Evolutionary conservation across 1,140 invertebrate genomes (phyloP).

Genomic region (Drosophila nebulosa): DNA sequence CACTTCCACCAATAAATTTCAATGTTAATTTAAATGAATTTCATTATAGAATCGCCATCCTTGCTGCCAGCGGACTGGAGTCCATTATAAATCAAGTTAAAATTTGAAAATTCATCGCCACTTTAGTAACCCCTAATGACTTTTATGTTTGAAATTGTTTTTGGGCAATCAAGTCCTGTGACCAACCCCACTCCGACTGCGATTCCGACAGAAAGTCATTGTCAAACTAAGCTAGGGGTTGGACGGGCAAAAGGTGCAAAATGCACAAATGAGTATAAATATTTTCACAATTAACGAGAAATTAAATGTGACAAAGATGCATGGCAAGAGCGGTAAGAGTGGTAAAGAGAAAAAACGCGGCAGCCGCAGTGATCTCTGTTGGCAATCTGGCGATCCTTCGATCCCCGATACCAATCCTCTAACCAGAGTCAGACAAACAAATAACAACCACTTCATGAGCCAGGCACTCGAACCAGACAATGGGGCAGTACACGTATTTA

Average conservation of each 20-base stretch:
- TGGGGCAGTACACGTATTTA: constrained; percentile 70
- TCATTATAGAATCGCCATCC: constrained; percentile 41
- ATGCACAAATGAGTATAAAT: constrained; percentile 80
- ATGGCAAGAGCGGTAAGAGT: constrained; percentile 32
- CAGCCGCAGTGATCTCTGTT: constrained; percentile 34
- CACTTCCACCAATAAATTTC: constrained; percentile 64
- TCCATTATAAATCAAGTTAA: constrained; percentile 72
- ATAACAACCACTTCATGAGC: constrained; percentile 63
- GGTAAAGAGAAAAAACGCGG: neutral
- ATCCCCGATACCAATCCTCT: constrained; percentile 35
- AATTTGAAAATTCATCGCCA: constrained; percentile 79
- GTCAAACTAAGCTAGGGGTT: constrained; percentile 16
- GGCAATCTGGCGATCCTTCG: constrained; percentile 28
- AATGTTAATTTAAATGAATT: constrained; percentile 78
- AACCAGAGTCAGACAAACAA: constrained; percentile 64
- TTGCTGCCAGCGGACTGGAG: neutral
- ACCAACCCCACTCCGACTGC: constrained; percentile 43
- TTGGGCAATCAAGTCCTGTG: constrained; percentile 66
- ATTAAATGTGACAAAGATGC: constrained; percentile 78
- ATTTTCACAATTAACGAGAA: constrained; percentile 79
- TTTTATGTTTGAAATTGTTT: constrained; percentile 72
- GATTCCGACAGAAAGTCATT: no score
- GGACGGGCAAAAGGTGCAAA: constrained; percentile 70
- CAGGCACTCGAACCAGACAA: constrained; percentile 67
- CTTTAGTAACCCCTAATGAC: constrained; percentile 80